phyloP scores from a whole-genome alignment of 2,113 vertebrate genomes.

The Oncorhynchus tshawytscha region DNA sequence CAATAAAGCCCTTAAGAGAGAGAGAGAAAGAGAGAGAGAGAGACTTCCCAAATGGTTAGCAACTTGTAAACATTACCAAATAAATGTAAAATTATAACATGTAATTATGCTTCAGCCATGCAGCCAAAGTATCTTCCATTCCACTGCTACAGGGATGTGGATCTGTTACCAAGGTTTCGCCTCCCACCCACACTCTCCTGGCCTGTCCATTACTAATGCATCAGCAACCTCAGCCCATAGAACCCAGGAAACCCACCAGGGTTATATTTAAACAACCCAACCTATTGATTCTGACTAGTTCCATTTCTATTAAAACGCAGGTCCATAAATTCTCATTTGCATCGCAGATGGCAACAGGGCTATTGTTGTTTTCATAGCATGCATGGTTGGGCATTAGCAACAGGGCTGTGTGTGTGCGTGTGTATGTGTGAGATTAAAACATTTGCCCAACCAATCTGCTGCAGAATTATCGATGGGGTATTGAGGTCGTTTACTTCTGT shows the following conservation, averaged over 20 bases:
- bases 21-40: not conserved
- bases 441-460: conserved; percentile 59
- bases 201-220: conserved; percentile 36
- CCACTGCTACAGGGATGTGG: not conserved
- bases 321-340: conserved; percentile 65
- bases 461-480: conserved; percentile 55
- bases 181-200: too few relatives aligned
- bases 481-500: conserved; percentile 26
- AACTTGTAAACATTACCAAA: conserved; percentile 20
- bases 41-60: too few relatives aligned
- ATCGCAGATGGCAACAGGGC: conserved; percentile 26
- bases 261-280: conserved; percentile 40
- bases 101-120: not conserved
- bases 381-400: conserved; percentile 58
- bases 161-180: too few relatives aligned
- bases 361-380: conserved; percentile 49
- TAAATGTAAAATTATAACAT: conserved; percentile 3
- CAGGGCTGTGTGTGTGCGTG: not conserved
- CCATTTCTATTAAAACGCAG: conserved; percentile 55
- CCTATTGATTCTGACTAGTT: conserved; percentile 59
- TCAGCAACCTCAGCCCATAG: conserved; percentile 28
- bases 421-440: conserved; percentile 51
- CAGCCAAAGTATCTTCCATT: conserved; percentile 17
- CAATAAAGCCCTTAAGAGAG: too few relatives aligned
- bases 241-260: conserved; percentile 34